Evolutionary conservation across 2,113 vertebrate species (phyloP).

Genomic region (Elephantulus edwardii): DNA sequence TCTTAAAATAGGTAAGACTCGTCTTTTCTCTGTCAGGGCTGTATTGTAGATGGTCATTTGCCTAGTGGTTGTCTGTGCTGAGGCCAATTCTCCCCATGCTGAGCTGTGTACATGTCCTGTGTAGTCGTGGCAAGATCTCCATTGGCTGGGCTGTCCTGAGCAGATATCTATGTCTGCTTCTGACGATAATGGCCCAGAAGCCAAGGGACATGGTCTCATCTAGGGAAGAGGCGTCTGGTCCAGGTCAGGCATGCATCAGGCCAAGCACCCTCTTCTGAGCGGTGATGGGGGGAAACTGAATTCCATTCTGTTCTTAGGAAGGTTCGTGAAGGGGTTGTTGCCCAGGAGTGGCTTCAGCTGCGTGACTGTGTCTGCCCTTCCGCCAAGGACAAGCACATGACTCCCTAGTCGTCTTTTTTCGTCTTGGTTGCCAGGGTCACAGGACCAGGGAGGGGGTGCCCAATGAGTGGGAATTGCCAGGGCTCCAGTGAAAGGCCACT

Average conservation of each 20-base stretch:
- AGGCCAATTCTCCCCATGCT: too few species aligned
- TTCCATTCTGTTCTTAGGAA: background rate
- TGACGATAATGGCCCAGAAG: background rate
- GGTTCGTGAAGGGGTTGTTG: background rate
- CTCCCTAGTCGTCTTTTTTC: constrained; percentile 37
- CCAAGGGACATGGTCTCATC: background rate
- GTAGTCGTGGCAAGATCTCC: background rate
- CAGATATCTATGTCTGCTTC: background rate
- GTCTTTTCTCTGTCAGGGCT: background rate
- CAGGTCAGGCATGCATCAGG: background rate
- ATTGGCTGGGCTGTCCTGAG: background rate
- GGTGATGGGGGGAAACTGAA: background rate
- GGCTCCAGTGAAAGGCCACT: background rate
- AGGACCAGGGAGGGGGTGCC: background rate
- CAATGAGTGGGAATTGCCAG: background rate
- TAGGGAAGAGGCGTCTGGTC: background rate
- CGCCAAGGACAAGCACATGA: constrained; percentile 60
- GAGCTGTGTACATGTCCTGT: background rate
- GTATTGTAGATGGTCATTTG: background rate
- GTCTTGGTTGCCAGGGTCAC: constrained; percentile 63
- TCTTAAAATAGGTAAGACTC: background rate
- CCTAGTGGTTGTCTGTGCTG: background rate
- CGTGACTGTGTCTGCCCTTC: background rate
- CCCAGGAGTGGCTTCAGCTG: constrained; percentile 6
- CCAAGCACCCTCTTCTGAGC: background rate